Percentiles rank a stretch among this genome's conserved stretches.
phyloP scores from a whole-genome alignment of 1,140 invertebrate species.

The Lepidostoma basale region DNA sequence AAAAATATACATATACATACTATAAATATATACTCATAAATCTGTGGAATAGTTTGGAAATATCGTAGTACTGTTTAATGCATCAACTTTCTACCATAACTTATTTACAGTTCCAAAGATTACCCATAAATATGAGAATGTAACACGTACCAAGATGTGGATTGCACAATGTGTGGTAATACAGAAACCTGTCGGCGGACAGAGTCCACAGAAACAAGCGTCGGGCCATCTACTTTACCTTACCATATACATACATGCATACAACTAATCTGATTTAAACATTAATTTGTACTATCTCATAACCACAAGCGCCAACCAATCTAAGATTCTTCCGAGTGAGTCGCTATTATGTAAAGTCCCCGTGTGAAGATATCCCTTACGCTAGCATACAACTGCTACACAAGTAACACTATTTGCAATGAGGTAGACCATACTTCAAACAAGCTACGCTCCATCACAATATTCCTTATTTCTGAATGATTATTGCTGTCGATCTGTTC shows the following conservation, averaged over 20 bases:
- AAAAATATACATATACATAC: too few species aligned
- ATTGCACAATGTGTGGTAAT: conserved; percentile 44
- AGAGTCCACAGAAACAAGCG: background rate
- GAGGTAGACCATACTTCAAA: conserved; percentile 1
- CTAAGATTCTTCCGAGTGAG: conserved; percentile 8
- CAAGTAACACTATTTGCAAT: conserved; percentile 16
- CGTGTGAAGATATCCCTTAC: background rate
- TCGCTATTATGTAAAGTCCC: conserved; percentile 3
- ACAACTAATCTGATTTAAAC: conserved; percentile 41
- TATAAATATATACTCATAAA: too few species aligned
- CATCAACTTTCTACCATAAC: background rate
- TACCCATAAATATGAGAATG: conserved; percentile 41
- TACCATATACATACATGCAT: conserved; percentile 32
- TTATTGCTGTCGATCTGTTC: background rate
- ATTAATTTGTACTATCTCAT: conserved; percentile 46
- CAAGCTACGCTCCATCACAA: conserved; percentile 2
- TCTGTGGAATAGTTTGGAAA: background rate
- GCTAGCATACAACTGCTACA: background rate
- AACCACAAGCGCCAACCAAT: conserved; percentile 33
- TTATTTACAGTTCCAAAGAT: conserved; percentile 28
- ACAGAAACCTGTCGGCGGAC: conserved; percentile 17
- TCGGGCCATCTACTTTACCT: conserved; percentile 1
- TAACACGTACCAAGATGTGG: conserved; percentile 29
- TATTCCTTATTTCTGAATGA: background rate
- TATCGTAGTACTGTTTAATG: background rate